Percentiles rank a stretch among this genome's conserved stretches.
Conservation (phyloP, 2,888 invertebrate species). For the Tipula vernalis region DNA sequence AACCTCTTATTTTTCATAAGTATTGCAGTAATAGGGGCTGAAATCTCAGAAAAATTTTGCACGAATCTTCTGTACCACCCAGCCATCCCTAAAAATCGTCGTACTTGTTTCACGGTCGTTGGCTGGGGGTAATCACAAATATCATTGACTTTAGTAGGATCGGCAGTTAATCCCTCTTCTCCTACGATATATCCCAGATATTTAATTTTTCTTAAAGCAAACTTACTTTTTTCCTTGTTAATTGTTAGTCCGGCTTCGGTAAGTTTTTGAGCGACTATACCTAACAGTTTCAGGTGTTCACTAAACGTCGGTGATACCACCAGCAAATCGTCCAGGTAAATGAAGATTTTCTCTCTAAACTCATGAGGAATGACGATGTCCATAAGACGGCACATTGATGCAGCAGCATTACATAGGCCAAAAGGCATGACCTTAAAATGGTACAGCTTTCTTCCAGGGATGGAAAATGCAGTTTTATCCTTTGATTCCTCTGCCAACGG, state of each 20-base stretch:
- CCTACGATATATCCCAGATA: conserved; percentile 12
- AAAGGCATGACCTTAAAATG: too few species aligned
- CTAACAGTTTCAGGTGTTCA: conserved; percentile 5
- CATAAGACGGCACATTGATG: too few species aligned
- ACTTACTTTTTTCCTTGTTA: conserved; percentile 9
- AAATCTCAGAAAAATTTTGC: not conserved
- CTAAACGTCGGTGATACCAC: not conserved
- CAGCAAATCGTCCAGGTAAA: not conserved
- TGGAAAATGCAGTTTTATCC: conserved; percentile 18
- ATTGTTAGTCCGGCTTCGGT: conserved; percentile 6
- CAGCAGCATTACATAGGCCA: too few species aligned
- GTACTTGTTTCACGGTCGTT: not conserved
- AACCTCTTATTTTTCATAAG: too few species aligned
- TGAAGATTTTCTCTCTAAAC: conserved; percentile 14
- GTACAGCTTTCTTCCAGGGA: too few species aligned
- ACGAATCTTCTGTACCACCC: conserved; percentile 4
- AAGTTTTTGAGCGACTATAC: not conserved
- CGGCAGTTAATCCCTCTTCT: conserved; percentile 12
- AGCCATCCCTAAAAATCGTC: not conserved
- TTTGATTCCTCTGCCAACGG: conserved; percentile 15
- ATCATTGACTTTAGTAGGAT: not conserved
- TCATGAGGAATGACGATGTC: conserved; percentile 15
- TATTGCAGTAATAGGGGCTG: not conserved
- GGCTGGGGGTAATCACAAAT: not conserved
- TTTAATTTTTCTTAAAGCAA: not conserved